A percentile compares a stretch with the other conserved stretches of the same genome.
phyloP scores from a whole-genome alignment of 2,113 vertebrate genomes.

The Erythrolamprus reginae region DNA sequence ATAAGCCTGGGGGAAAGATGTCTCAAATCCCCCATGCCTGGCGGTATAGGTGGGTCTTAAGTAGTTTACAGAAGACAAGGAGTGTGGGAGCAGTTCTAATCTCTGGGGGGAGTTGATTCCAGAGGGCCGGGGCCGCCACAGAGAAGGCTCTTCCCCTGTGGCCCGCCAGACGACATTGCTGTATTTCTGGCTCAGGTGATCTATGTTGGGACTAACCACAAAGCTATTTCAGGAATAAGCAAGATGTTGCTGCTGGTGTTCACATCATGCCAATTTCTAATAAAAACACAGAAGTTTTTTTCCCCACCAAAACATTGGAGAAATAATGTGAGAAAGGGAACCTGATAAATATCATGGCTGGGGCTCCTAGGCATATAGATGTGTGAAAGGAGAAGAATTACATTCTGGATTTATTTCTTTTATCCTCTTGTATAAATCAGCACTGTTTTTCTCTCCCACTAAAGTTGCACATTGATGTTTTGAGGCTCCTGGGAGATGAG shows the following conservation, averaged over 20 bases:
- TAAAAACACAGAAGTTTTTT: too few relatives aligned
- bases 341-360: neutral
- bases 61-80: too few relatives aligned
- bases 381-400: neutral
- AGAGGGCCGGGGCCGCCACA: too few relatives aligned
- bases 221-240: neutral
- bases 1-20: too few relatives aligned
- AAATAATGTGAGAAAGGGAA: neutral
- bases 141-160: too few relatives aligned
- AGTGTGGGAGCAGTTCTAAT: too few relatives aligned
- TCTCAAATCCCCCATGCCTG: too few relatives aligned
- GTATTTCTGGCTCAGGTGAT: neutral
- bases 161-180: too few relatives aligned
- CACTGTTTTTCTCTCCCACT: rapidly evolving
- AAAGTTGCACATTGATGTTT: neutral
- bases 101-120: too few relatives aligned
- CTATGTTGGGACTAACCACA: neutral
- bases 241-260: neutral
- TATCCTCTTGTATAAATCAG: neutral
- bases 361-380: neutral
- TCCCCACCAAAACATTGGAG: neutral
- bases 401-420: neutral
- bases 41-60: too few relatives aligned
- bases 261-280: neutral
- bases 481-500: neutral